Evolutionary conservation across 2,888 invertebrate species (phyloP).

Genomic region (Anaspis maculata): DNA sequence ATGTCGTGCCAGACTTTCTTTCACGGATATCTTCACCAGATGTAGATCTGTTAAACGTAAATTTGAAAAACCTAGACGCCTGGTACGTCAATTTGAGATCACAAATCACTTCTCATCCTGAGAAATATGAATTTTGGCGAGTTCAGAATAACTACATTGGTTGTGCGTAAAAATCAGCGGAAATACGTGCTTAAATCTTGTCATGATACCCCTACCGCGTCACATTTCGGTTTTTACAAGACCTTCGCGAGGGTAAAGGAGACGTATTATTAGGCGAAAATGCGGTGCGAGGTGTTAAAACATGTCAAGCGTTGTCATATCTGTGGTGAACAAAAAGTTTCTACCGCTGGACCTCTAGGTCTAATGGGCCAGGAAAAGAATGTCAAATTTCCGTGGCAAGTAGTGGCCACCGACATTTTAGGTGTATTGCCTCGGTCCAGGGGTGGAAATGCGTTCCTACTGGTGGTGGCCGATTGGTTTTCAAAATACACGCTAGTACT

Average conservation of each 20-base stretch:
- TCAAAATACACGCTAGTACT: slow-evolving; percentile 10
- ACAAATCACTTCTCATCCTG: background rate
- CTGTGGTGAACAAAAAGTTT: slow-evolving; percentile 11
- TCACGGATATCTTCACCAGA: slow-evolving; percentile 1
- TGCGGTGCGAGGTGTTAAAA: slow-evolving; percentile 6
- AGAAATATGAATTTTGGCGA: slow-evolving; percentile 10
- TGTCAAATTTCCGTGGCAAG: slow-evolving; percentile 1
- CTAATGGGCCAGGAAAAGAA: slow-evolving; percentile 2
- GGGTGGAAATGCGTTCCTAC: slow-evolving; percentile 7
- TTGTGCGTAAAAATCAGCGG: slow-evolving; percentile 16
- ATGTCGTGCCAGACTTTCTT: slow-evolving; percentile 24
- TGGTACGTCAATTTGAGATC: slow-evolving; percentile 5
- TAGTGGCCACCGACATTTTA: slow-evolving; percentile 1
- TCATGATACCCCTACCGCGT: slow-evolving; percentile 16
- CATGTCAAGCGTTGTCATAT: slow-evolving; percentile 10
- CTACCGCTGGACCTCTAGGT: slow-evolving; percentile 4
- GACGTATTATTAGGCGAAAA: slow-evolving; percentile 8
- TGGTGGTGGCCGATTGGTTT: slow-evolving; percentile 14
- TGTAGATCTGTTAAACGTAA: background rate
- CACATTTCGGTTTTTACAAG: slow-evolving; percentile 17
- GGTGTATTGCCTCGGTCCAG: background rate
- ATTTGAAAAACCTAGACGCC: background rate
- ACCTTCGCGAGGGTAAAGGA: slow-evolving; percentile 4
- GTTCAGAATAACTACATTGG: slow-evolving; percentile 18
- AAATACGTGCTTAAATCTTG: slow-evolving; percentile 9